phyloP scores from a whole-genome alignment of 2,888 invertebrate species.

The Oscheius sp. region DNA sequence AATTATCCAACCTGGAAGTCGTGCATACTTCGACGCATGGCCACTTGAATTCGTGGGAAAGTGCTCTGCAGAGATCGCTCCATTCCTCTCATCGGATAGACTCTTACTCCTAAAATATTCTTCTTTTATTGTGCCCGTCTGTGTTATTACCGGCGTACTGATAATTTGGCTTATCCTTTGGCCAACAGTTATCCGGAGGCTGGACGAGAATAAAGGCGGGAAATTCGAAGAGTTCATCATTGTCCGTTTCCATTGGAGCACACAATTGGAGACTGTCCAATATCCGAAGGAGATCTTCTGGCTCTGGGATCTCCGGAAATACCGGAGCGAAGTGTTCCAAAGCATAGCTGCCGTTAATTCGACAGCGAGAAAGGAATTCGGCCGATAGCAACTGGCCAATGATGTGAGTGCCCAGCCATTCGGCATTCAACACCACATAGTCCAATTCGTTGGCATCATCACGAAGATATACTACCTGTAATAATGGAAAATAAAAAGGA shows the following conservation, averaged over 20 bases:
- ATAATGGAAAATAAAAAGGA: constrained; percentile 73
- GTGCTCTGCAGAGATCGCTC: constrained; percentile 80
- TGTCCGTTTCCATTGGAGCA: constrained; percentile 73
- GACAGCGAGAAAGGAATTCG: constrained; percentile 76
- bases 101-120: constrained; percentile 51
- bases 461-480: constrained; percentile 80
- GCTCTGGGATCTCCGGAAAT: constrained; percentile 81
- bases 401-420: constrained; percentile 81
- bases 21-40: constrained; percentile 78
- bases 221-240: constrained; percentile 79
- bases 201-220: constrained; percentile 78
- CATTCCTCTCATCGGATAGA: constrained; percentile 76
- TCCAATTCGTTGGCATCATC: constrained; percentile 77
- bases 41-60: constrained; percentile 80
- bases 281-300: constrained; percentile 80
- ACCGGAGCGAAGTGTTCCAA: constrained; percentile 82
- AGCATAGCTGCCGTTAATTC: constrained; percentile 82
- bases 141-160: constrained; percentile 74
- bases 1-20: constrained; percentile 72
- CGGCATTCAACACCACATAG: constrained; percentile 80
- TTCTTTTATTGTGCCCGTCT: too few species aligned
- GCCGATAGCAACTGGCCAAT: constrained; percentile 80
- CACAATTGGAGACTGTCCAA: constrained; percentile 80
- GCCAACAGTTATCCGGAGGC: constrained; percentile 62
- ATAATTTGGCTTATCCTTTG: constrained; percentile 52